phyloP scores from a whole-genome alignment of 2,113 vertebrate species.

The Corynorhinus townsendii region DNA sequence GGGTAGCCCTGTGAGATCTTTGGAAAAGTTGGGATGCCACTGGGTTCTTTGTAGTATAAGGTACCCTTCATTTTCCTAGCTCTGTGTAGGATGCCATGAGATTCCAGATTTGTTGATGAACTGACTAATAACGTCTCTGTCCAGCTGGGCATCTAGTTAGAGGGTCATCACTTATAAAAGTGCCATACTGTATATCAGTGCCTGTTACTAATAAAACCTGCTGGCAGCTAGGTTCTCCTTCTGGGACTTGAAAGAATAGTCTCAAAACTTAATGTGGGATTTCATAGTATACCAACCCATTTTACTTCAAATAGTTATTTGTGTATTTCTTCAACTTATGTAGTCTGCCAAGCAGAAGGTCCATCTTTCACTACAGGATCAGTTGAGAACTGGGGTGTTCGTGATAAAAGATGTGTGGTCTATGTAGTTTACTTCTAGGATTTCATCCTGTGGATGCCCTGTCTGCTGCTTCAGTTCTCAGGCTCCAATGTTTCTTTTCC shows the following conservation, averaged over 20 bases:
- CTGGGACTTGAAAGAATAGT: neutral
- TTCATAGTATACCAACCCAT: accelerated
- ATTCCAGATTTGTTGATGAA: neutral
- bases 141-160: neutral
- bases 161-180: neutral
- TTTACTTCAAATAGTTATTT: neutral
- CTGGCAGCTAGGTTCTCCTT: neutral
- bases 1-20: neutral
- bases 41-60: neutral
- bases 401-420: neutral
- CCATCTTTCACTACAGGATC: neutral
- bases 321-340: neutral
- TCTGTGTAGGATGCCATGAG: neutral
- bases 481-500: constrained; percentile 53
- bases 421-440: too few species aligned
- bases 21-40: neutral
- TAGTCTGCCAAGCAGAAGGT: neutral
- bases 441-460: accelerated
- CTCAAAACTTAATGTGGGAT: neutral
- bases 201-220: neutral
- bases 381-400: accelerated
- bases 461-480: neutral
- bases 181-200: neutral
- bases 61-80: neutral
- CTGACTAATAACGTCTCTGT: too few species aligned